Evolutionary conservation across 2,888 invertebrate species (phyloP).

Genomic region (Cyaniris semiargus): DNA sequence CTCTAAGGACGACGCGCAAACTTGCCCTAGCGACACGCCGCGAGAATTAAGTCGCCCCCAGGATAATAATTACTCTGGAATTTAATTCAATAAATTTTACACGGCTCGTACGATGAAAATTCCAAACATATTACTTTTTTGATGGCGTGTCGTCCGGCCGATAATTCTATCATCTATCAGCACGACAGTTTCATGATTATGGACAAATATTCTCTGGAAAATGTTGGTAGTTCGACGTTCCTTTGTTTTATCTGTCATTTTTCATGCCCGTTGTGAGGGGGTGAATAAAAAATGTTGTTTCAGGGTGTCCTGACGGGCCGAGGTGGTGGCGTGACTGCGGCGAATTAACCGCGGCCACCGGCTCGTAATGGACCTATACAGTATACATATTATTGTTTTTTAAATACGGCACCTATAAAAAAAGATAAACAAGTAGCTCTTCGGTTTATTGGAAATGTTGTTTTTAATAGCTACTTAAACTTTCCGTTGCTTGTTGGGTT

Average conservation of each 20-base stretch:
- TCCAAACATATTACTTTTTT: constrained; percentile 32
- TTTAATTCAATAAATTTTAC: constrained; percentile 43
- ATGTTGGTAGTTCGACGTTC: constrained; percentile 4
- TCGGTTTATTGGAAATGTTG: constrained; percentile 14
- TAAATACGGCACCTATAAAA: not conserved
- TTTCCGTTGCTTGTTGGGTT: not conserved
- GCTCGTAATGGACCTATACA: constrained; percentile 25
- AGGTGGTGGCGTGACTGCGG: constrained; percentile 24
- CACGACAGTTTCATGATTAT: constrained; percentile 6
- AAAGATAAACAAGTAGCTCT: not conserved
- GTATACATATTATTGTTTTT: constrained; percentile 24
- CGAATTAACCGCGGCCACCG: constrained; percentile 12
- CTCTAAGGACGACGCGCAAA: constrained; percentile 43
- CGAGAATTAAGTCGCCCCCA: constrained; percentile 39
- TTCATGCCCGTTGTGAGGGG: constrained; percentile 23
- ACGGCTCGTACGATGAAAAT: constrained; percentile 38
- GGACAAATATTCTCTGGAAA: not conserved
- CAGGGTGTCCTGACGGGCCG: not conserved
- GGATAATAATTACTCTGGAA: constrained; percentile 43
- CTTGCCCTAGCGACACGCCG: constrained; percentile 39
- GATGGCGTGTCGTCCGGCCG: constrained; percentile 9
- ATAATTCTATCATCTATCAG: constrained; percentile 17
- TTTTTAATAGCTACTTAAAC: constrained; percentile 3
- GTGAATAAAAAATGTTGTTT: constrained; percentile 29
- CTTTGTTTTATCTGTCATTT: constrained; percentile 24